These are phyloP conservation scores for Cromileptes altivelis DNA, from an alignment of 2,113 vertebrate species.

Conservation along the genomic window DNA sequence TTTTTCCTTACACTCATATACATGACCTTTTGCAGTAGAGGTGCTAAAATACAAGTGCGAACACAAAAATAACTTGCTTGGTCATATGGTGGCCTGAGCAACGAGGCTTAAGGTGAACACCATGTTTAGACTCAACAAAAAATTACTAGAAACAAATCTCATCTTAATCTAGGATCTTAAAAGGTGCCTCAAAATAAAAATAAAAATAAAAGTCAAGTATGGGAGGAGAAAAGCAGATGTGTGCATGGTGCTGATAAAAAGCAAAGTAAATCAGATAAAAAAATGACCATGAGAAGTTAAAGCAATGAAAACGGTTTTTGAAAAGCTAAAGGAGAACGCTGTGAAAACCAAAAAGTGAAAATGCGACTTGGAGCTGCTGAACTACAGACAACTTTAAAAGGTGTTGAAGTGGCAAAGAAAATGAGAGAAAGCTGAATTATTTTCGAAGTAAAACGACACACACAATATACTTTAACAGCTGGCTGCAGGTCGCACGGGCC, in stretches of 20 bases:
- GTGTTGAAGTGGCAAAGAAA: slow-evolving; percentile 22
- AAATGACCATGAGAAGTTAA: neutral
- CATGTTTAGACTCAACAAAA: neutral
- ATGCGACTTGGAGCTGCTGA: slow-evolving; percentile 2
- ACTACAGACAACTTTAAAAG: slow-evolving; percentile 29
- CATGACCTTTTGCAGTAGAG: neutral
- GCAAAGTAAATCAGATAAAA: slow-evolving; percentile 1
- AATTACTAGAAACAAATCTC: neutral
- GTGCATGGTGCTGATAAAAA: slow-evolving; percentile 2
- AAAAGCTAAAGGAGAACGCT: neutral
- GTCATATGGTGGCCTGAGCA: neutral
- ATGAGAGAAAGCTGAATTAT: slow-evolving; percentile 16
- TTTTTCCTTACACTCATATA: neutral
- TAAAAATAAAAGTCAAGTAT: neutral
- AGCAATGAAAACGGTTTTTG: neutral
- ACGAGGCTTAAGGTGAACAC: neutral
- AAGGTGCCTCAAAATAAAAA: neutral
- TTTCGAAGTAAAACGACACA: slow-evolving; percentile 42
- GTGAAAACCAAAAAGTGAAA: slow-evolving; percentile 13
- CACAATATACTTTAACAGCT: slow-evolving; percentile 51
- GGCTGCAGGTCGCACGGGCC: slow-evolving; percentile 24
- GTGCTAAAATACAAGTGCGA: neutral
- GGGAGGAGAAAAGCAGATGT: neutral
- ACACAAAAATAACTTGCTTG: neutral
- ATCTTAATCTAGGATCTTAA: neutral